Evolutionary conservation across 2,888 invertebrate genomes (phyloP).

Genomic region (Drosophila macrothrix): DNA sequence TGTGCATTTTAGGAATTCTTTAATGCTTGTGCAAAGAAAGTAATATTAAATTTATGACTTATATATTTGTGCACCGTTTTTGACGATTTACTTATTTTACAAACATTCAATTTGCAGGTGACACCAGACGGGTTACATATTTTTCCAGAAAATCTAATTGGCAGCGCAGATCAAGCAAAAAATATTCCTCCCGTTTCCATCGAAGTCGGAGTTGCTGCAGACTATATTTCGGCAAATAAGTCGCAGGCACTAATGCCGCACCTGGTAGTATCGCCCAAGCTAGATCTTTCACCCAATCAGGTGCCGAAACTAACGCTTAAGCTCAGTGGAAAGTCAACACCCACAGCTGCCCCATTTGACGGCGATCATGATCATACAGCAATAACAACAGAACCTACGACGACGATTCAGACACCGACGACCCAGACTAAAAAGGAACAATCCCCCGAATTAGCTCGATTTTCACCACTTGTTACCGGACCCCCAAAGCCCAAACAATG

Average conservation of each 20-base stretch:
- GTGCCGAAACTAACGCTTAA: conserved; percentile 93
- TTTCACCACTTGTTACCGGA: conserved; percentile 92
- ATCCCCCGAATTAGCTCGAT: conserved; percentile 93
- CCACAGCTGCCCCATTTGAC: conserved; percentile 10
- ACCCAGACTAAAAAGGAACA: conserved; percentile 86
- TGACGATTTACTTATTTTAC: background rate
- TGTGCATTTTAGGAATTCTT: background rate
- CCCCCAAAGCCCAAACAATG: conserved; percentile 90
- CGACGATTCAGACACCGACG: background rate
- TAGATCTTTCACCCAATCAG: conserved; percentile 53
- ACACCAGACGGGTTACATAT: conserved; percentile 8
- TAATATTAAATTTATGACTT: background rate
- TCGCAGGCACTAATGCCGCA: conserved; percentile 1
- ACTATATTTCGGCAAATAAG: background rate
- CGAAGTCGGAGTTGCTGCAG: conserved; percentile 6
- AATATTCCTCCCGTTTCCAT: background rate
- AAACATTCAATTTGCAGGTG: conserved; percentile 33
- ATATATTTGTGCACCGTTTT: background rate
- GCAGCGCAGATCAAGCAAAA: conserved; percentile 1
- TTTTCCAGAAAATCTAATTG: conserved; percentile 2
- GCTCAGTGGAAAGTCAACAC: conserved; percentile 85
- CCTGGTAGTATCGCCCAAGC: conserved; percentile 27
- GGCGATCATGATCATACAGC: conserved; percentile 26
- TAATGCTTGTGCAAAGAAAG: background rate
- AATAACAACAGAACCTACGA: background rate